These are phyloP conservation scores for Halocynthia roretzi DNA, from an alignment of 23 tunicate genomes.

Conservation along the genomic window DNA sequence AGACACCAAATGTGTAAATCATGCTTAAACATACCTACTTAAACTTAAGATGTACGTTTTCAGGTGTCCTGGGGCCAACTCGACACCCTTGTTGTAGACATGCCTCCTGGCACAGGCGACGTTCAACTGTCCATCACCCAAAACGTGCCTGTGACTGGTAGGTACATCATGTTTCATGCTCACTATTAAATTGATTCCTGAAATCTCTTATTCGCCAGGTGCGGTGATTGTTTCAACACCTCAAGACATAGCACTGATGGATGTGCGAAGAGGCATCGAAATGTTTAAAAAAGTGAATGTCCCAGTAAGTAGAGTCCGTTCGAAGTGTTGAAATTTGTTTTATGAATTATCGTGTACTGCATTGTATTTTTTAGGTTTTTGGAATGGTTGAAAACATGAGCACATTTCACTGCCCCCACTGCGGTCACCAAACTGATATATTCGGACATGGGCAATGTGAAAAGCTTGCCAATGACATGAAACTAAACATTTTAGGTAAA, in stretches of 20 bases:
- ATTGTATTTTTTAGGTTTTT: constrained; percentile 15
- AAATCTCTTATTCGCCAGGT: constrained; percentile 10
- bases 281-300: constrained; percentile 55
- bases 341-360: background rate
- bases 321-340: background rate
- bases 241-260: constrained; percentile 49
- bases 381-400: constrained; percentile 66
- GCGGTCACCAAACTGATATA: constrained; percentile 36
- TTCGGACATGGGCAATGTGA: constrained; percentile 33
- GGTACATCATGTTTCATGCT: background rate
- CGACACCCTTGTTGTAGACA: constrained; percentile 40
- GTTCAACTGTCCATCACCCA: constrained; percentile 49
- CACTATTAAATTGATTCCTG: background rate
- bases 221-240: constrained; percentile 64
- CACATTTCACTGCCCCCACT: constrained; percentile 30
- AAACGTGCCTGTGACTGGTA: constrained; percentile 58
- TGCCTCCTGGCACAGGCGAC: constrained; percentile 81
- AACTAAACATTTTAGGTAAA: constrained; percentile 41
- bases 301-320: constrained; percentile 17
- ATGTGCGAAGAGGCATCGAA: constrained; percentile 44
- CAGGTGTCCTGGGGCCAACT: constrained; percentile 46
- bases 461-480: constrained; percentile 16
- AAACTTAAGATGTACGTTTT: too few species aligned
- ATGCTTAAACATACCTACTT: too few species aligned
- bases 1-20: too few species aligned